Base-by-base conservation (phyloP, 2,888 invertebrate species). In the Melikaiella ostensackeni region DNA sequence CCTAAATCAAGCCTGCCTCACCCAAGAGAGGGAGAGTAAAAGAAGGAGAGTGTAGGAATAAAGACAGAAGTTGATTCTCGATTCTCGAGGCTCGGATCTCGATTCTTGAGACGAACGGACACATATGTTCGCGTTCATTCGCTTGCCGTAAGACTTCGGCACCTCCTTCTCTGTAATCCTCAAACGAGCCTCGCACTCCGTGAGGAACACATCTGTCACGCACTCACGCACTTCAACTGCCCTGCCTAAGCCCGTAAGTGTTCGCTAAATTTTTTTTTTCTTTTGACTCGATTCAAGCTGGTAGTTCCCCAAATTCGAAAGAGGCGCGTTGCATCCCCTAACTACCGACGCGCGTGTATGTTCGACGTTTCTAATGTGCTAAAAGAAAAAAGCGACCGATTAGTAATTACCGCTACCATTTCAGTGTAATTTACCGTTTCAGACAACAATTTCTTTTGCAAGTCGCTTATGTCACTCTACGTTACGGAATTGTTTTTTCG, bases 181-280 rank as follows among this genome's bases (percentile, higher is more conserved):
- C 91, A 91, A 91, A 91, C 91, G 91, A 88, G 90, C 88, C 88
- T 89, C 89, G 91, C 87, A 89, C 91, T 88, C 88, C 90, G 90
- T 83, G 86, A 88, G 85, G 88, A 86, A 89, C 89, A 89, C 90
- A 89, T 90, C 91, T 88, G 85, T 79, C 79, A 79, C 82, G 81
- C 83, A 81, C 75, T 80, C 80, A 82, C 83, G 84, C 82, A 81
- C 79, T 80, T 75, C 76, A 79, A 78, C 78, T 81, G n/a, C n/a
- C n/a, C n/a, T n/a, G 75, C 62, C 55, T 57, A 50, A 42, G 38
- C n/a, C 59, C 76, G 80, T 79, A 79, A 79, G 79, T 80, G n/a
- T 50, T 70, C 30, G 50, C 66, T 27, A 46, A 42, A 38, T 30
- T 21, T 73, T 42, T 21, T 62, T 42, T 79, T 61, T 35, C 4